phyloP scores from a whole-genome alignment of 2,888 invertebrate species.

The Girardia tigrina region DNA sequence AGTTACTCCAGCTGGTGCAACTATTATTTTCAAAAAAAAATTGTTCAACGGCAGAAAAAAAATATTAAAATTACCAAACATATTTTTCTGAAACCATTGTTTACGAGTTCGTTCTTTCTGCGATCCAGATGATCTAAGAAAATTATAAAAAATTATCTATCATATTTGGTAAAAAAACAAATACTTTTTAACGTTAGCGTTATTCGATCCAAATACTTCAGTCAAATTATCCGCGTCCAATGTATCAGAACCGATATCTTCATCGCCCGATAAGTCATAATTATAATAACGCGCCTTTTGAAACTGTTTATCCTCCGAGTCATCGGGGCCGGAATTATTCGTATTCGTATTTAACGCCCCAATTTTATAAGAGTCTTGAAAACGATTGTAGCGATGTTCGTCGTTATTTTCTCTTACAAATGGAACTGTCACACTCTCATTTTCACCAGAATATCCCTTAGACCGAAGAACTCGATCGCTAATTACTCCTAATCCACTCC shows the following conservation, averaged over 20 bases:
- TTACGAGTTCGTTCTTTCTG: neutral
- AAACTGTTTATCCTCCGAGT: neutral
- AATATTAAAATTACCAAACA: neutral
- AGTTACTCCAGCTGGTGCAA: too few species aligned
- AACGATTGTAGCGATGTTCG: neutral
- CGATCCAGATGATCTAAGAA: neutral
- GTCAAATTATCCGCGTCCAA: neutral
- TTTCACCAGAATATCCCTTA: neutral
- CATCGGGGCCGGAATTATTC: slow-evolving; percentile 9
- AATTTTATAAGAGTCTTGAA: too few species aligned
- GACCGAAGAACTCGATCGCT: neutral
- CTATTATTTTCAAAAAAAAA: too few species aligned
- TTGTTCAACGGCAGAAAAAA: too few species aligned
- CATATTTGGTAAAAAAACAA: neutral
- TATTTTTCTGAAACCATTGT: slow-evolving; percentile 19
- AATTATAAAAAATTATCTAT: neutral
- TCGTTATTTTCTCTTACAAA: neutral
- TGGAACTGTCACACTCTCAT: neutral
- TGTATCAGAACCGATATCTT: neutral
- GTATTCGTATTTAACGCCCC: neutral
- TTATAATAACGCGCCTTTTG: neutral
- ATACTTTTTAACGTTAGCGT: neutral
- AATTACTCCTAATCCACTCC: too few species aligned
- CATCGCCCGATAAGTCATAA: slow-evolving; percentile 7
- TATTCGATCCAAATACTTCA: neutral